Evolutionary conservation across 2,797 vertebrate genomes (phyloP).

Genomic region (Pseudopleuronectes americanus): DNA sequence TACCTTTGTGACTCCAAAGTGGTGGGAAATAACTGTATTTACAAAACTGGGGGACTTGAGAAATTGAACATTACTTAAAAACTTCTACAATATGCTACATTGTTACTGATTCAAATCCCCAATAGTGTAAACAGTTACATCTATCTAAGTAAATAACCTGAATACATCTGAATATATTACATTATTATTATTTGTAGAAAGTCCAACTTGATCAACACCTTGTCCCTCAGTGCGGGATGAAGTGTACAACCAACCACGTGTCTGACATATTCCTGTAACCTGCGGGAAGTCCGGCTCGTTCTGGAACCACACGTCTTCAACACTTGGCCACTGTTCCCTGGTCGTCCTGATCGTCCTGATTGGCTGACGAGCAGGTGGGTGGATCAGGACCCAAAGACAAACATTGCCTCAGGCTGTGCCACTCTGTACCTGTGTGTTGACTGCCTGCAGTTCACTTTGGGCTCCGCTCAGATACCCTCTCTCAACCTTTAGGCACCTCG

Average conservation of each 20-base stretch:
- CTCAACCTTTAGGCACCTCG: slow-evolving; percentile 3
- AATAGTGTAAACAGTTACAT: too few species aligned
- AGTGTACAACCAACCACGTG: slow-evolving; percentile 29
- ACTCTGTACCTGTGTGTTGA: slow-evolving; percentile 46
- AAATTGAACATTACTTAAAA: too few species aligned
- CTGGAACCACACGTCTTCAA: slow-evolving; percentile 43
- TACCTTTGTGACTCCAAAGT: too few species aligned
- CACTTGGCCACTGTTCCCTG: slow-evolving; percentile 64
- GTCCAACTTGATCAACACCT: too few species aligned
- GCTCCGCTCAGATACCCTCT: slow-evolving; percentile 15
- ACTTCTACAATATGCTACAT: too few species aligned
- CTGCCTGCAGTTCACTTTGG: slow-evolving; percentile 24
- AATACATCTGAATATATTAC: too few species aligned
- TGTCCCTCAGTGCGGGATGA: too few species aligned
- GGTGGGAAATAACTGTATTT: too few species aligned
- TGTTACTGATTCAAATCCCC: too few species aligned
- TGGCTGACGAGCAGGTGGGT: slow-evolving; percentile 71
- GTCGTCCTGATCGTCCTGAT: slow-evolving; percentile 57
- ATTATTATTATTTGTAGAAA: too few species aligned
- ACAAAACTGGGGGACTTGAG: too few species aligned
- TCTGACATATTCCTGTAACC: slow-evolving; percentile 3
- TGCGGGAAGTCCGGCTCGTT: slow-evolving; percentile 8
- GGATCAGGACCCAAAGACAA: slow-evolving; percentile 66
- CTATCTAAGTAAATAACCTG: too few species aligned
- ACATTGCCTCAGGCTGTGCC: slow-evolving; percentile 65